Evolutionary conservation across 2,797 vertebrate species (phyloP).

Genomic region (Gila robusta): DNA sequence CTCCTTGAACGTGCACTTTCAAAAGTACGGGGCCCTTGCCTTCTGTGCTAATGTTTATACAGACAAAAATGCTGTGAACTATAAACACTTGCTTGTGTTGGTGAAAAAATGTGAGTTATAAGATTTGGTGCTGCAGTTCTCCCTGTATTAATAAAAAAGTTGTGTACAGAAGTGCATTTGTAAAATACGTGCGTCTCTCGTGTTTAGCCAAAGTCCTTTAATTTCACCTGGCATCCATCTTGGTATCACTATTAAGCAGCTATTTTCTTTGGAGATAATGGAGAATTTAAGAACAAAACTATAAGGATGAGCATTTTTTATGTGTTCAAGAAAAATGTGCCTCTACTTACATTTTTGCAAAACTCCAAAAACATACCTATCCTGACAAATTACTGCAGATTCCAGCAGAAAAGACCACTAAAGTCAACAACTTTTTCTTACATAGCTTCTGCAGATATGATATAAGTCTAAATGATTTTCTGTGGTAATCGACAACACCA

Average conservation of each 20-base stretch:
- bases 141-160: background rate
- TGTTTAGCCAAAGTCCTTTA: background rate
- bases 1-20: background rate
- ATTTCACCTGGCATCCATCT: background rate
- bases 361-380: background rate
- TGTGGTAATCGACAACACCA: background rate
- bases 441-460: background rate
- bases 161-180: background rate
- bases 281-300: background rate
- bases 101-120: background rate
- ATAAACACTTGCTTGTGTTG: background rate
- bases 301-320: background rate
- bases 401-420: background rate
- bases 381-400: background rate
- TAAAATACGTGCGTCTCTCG: background rate
- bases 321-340: background rate
- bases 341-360: background rate
- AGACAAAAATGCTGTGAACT: background rate
- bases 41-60: slow-evolving; percentile 11
- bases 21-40: background rate
- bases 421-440: background rate
- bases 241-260: background rate
- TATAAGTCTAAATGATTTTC: background rate
- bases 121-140: background rate
- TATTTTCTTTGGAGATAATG: background rate